Conservation (phyloP, 2,113 vertebrate species). For the Oncorhynchus mykiss region DNA sequence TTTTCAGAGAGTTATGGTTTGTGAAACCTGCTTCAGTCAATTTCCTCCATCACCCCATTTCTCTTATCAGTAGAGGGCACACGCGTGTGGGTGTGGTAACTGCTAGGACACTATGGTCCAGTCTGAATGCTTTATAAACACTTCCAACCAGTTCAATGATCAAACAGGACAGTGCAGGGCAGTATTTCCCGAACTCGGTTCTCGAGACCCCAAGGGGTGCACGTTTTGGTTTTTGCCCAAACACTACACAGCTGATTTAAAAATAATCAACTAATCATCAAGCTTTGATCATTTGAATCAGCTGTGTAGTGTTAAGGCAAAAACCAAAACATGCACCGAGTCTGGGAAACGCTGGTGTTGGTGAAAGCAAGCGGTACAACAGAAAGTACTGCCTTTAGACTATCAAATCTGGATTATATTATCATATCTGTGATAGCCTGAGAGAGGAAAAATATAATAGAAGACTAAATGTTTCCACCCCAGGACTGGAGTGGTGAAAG, state of each 20-base stretch:
- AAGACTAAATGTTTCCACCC: conserved; percentile 16
- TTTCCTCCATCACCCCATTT: conserved; percentile 50
- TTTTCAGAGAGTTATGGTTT: conserved; percentile 19
- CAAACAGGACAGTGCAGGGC: conserved; percentile 19
- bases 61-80: conserved; percentile 71
- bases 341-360: no score
- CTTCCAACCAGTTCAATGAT: conserved; percentile 38
- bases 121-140: conserved; percentile 32
- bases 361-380: conserved; percentile 35
- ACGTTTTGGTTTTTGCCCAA: no score
- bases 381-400: conserved; percentile 42
- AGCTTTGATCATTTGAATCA: no score
- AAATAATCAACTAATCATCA: no score
- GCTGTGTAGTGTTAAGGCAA: no score
- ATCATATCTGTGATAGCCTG: conserved; percentile 16
- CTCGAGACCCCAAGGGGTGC: no score
- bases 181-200: no score
- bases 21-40: conserved; percentile 45
- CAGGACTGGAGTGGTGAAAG: conserved; percentile 39
- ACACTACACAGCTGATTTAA: no score
- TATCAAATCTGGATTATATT: conserved; percentile 10
- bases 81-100: conserved; percentile 46
- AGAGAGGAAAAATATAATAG: conserved; percentile 21
- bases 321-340: no score
- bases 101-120: conserved; percentile 56